phyloP scores from a whole-genome alignment of 2,888 invertebrate genomes.

The Ferdinandea cuprea region DNA sequence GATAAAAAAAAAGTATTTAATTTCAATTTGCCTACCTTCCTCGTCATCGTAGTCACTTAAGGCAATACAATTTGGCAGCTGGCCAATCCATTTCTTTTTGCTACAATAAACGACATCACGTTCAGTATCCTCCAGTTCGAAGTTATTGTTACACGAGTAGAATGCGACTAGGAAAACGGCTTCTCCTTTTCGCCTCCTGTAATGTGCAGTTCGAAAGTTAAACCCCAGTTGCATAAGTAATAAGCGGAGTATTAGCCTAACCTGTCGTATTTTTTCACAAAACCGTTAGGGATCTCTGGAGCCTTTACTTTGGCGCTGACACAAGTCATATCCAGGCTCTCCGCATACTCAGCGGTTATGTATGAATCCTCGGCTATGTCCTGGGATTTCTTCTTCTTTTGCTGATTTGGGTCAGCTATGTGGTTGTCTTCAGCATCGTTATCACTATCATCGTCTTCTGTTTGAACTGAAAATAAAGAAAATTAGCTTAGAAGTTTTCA shows the following conservation, averaged over 20 bases:
- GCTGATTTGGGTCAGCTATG: constrained; percentile 32
- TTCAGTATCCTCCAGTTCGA: constrained; percentile 83
- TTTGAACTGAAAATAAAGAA: constrained; percentile 28
- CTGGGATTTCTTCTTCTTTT: constrained; percentile 77
- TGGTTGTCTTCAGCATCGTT: constrained; percentile 48
- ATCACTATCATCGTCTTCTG: constrained; percentile 72
- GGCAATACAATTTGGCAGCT: constrained; percentile 84
- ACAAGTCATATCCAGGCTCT: constrained; percentile 81
- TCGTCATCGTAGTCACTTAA: constrained; percentile 76
- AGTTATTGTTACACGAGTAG: constrained; percentile 85
- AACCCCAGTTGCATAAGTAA: background rate
- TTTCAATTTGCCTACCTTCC: constrained; percentile 69
- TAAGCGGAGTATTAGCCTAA: constrained; percentile 21
- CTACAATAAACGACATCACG: constrained; percentile 85
- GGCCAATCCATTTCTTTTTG: constrained; percentile 85
- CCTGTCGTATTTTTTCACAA: constrained; percentile 80
- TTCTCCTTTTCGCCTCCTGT: constrained; percentile 80
- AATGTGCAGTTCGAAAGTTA: constrained; percentile 18
- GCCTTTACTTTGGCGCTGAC: constrained; percentile 80
- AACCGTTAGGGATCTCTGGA: constrained; percentile 81
- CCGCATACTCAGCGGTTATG: constrained; percentile 78
- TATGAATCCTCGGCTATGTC: constrained; percentile 79
- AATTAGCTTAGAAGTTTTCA: background rate
- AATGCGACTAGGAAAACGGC: constrained; percentile 85
- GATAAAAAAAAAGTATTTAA: constrained; percentile 38